phyloP scores from a whole-genome alignment of 2,113 vertebrate genomes.

The Azemiops feae region DNA sequence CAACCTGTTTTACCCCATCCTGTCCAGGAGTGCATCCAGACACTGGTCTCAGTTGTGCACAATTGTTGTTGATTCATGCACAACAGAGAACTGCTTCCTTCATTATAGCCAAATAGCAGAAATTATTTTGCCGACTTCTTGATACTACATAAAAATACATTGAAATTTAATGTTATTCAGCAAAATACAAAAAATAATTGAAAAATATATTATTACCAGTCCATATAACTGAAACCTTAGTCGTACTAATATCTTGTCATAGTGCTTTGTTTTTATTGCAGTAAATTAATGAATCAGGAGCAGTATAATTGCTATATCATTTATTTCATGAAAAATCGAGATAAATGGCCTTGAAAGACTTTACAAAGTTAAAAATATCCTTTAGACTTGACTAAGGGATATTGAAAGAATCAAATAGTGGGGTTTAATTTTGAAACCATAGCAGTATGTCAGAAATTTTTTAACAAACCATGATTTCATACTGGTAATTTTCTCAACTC shows the following conservation, averaged over 20 bases:
- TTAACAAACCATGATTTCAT: no score
- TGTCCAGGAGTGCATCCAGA: no score
- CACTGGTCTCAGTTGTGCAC: no score
- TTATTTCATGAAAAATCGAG: constrained; percentile 26
- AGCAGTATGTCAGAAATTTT: background rate
- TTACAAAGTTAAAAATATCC: background rate
- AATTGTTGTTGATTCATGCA: no score
- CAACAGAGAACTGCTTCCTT: background rate
- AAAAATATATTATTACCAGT: background rate
- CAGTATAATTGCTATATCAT: background rate
- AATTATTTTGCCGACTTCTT: background rate
- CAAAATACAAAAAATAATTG: background rate
- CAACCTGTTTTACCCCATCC: no score
- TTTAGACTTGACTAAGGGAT: constrained; percentile 1
- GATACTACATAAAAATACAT: background rate
- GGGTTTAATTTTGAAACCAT: background rate
- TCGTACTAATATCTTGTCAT: background rate
- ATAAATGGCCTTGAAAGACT: background rate
- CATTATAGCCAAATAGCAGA: background rate
- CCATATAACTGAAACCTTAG: background rate
- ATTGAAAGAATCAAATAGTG: background rate
- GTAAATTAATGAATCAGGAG: background rate
- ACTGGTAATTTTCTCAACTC: background rate
- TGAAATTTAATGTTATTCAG: background rate
- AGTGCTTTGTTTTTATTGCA: background rate